Evolutionary conservation across 1,140 invertebrate genomes (phyloP), one percentile per base, ranked within the genome.

Genomic region (Aphis craccivora): DNA sequence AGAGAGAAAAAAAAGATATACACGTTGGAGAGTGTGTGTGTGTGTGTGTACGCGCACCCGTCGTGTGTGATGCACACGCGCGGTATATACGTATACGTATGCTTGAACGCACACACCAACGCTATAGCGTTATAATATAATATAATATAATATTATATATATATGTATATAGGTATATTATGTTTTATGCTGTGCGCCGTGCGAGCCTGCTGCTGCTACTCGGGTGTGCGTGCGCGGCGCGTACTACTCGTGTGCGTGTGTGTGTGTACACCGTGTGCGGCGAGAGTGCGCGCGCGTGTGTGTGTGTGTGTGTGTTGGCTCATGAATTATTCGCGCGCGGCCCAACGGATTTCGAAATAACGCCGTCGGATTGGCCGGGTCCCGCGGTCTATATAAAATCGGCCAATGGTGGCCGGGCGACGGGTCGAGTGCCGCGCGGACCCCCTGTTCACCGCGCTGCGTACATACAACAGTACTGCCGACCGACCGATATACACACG

Each of bases 301-400:
- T 30, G 20, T 0, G 83, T 5, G 51, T 40, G 35, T 86, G 48
- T 83, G 45, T 84, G 91, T 92, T 92, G 91, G 91, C 91, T 93
- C 91, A 93, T 93, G 91, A 93, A 93, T 93, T 93, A 93, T 93
- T 93, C 91, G 91, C 91, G 91, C 91, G 91, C 91, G 91, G 91
- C 91, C 91, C 91, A 93, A 93, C 91, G 91, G 91, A 93, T 93
- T 93, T 93, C 91, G 91, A 93, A 93, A 93, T 93, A 84, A 84
- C 76, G 76, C 76, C 67, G 43, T 55, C 81, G 67, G 91, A 93
- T 93, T 93, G 91, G 91, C 67, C 91, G 76, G 81, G 43, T 37
- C 67, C 84, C 53, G 91, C 91, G 91, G 91, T 93, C 91, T 93
- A 93, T 93, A 93, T 93, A 84, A 84, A 93, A 93, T 93, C 91